Percentiles rank a stretch among this genome's conserved stretches.
Evolutionary conservation across 2,888 invertebrate species (phyloP).

Genomic region (Cerceris rybyensis): DNA sequence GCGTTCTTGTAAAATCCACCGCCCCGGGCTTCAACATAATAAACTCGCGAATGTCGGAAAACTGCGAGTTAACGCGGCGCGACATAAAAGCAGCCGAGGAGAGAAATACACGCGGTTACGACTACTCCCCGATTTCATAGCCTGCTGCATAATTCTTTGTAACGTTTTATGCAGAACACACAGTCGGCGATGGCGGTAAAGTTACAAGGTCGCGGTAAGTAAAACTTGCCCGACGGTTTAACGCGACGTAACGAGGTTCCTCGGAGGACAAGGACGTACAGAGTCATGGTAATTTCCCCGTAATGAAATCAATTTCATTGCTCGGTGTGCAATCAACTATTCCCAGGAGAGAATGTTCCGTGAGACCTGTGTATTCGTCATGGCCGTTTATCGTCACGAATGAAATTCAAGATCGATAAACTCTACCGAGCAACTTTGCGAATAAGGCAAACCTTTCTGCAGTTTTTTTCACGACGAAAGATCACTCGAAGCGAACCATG

Average conservation of each 20-base stretch:
- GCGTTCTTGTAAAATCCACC: neutral
- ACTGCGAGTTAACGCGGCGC: neutral
- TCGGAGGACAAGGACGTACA: conserved; percentile 12
- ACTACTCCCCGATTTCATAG: neutral
- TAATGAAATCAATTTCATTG: conserved; percentile 38
- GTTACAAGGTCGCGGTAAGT: conserved; percentile 32
- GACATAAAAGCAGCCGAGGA: neutral
- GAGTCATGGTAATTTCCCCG: conserved; percentile 37
- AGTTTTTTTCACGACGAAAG: too few relatives aligned
- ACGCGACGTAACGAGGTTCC: conserved; percentile 38
- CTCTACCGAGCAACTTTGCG: too few relatives aligned
- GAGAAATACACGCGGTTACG: too few relatives aligned
- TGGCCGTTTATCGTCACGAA: neutral
- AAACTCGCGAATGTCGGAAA: neutral
- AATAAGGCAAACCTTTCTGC: too few relatives aligned
- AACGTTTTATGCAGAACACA: neutral
- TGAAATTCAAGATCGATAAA: neutral
- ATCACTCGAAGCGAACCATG: too few relatives aligned
- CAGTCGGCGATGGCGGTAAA: conserved; percentile 1
- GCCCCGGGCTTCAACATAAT: neutral
- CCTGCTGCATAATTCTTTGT: neutral
- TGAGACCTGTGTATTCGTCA: too few relatives aligned
- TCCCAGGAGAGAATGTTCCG: neutral
- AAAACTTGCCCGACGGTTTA: conserved; percentile 34
- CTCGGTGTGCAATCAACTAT: conserved; percentile 22